phyloP scores from a whole-genome alignment of 2,113 vertebrate species.

The Microtus ochrogaster region DNA sequence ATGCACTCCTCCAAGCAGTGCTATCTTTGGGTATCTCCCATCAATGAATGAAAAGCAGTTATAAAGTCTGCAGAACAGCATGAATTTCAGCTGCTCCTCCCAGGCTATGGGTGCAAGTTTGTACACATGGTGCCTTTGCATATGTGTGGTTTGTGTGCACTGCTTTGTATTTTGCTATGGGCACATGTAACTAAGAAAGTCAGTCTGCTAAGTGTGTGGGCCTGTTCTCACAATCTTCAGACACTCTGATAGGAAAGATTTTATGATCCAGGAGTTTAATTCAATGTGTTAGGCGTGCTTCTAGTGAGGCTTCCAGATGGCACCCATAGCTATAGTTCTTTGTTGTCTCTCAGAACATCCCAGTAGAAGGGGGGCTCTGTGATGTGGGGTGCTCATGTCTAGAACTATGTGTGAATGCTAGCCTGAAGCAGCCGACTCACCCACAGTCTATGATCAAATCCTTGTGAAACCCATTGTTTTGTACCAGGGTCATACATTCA shows the following conservation, averaged over 20 bases:
- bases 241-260: too few species aligned
- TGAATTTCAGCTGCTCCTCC: not conserved
- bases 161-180: not conserved
- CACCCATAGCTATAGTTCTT: rapidly evolving
- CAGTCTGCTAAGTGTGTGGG: rapidly evolving
- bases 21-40: too few species aligned
- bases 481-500: not conserved
- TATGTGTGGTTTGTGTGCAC: rapidly evolving
- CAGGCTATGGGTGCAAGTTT: not conserved
- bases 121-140: rapidly evolving
- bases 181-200: not conserved
- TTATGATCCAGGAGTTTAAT: rapidly evolving
- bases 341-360: rapidly evolving
- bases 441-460: rapidly evolving
- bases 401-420: rapidly evolving
- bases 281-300: rapidly evolving
- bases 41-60: not conserved
- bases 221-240: too few species aligned
- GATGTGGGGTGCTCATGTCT: rapidly evolving
- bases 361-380: too few species aligned
- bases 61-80: not conserved
- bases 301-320: not conserved
- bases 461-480: not conserved
- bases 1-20: too few species aligned
- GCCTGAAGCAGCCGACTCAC: not conserved